Percentiles rank a stretch among this genome's conserved stretches.
Conservation (phyloP, 2,113 vertebrate genomes). For the Nesoenas mayeri region DNA sequence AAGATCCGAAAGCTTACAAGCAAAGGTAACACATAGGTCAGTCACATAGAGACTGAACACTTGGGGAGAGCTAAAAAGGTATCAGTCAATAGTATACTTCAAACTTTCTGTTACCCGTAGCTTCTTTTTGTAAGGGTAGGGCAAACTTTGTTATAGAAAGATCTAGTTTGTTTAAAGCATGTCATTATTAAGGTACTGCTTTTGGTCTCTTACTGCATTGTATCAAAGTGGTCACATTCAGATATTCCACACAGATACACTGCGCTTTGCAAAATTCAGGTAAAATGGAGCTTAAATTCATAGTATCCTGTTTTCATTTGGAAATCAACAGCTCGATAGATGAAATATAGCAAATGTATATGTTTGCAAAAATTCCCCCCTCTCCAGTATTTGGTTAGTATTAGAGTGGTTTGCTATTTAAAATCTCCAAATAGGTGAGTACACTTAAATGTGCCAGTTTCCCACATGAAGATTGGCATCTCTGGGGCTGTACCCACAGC, state of each 20-base stretch:
- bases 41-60: background rate
- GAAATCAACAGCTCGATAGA: background rate
- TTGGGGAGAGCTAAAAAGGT: background rate
- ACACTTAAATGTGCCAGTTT: background rate
- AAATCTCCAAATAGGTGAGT: background rate
- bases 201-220: background rate
- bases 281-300: background rate
- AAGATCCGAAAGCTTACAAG: background rate
- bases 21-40: background rate
- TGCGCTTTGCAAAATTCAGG: background rate
- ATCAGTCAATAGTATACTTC: background rate
- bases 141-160: background rate
- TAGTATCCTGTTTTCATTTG: background rate
- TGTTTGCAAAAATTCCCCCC: background rate
- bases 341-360: background rate
- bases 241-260: background rate
- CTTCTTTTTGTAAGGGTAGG: background rate
- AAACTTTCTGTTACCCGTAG: background rate
- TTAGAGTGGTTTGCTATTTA: background rate
- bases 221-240: background rate
- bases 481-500: background rate
- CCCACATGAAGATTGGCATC: background rate
- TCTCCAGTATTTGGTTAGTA: background rate
- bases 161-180: background rate
- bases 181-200: background rate